These are phyloP conservation scores for Crotophaga sulcirostris DNA, from an alignment of 2,113 vertebrate species.

Conservation along the genomic window DNA sequence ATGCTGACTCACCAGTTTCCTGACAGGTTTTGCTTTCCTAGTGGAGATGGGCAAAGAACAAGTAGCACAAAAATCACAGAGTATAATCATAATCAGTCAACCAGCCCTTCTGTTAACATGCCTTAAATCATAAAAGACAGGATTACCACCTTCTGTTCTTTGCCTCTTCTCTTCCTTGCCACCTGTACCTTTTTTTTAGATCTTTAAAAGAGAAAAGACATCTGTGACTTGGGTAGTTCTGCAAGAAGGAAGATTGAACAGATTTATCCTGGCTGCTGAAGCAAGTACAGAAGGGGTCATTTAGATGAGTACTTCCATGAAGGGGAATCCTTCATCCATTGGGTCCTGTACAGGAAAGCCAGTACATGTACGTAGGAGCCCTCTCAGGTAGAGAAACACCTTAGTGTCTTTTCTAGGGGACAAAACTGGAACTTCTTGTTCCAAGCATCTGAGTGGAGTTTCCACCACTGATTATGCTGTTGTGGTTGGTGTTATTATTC, in stretches of 20 bases:
- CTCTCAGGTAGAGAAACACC: not conserved
- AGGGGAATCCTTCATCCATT: not conserved
- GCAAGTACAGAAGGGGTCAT: not conserved
- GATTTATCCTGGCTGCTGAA: slow-evolving; percentile 7
- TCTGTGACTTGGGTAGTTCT: not conserved
- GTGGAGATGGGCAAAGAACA: not conserved
- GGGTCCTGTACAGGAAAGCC: not conserved
- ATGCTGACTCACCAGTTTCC: slow-evolving; percentile 41
- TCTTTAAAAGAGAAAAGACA: not conserved
- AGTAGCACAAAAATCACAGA: not conserved
- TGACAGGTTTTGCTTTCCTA: slow-evolving; percentile 18
- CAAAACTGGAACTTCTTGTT: not conserved
- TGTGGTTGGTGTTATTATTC: not conserved
- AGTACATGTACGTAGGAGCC: not conserved
- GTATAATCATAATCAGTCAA: slow-evolving; percentile 4
- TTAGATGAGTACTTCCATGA: not conserved
- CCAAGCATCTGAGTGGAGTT: not conserved
- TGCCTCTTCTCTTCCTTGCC: not conserved
- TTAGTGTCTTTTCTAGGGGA: not conserved
- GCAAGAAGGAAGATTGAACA: not conserved
- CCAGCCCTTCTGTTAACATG: slow-evolving; percentile 16
- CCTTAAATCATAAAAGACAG: slow-evolving; percentile 25
- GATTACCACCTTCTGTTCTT: slow-evolving; percentile 5
- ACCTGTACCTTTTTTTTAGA: not conserved
- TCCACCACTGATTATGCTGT: not conserved